A percentile compares a stretch with the other conserved stretches of the same genome.
These are phyloP conservation scores for Cyclophora punctaria DNA, from an alignment of 2,888 invertebrate species.

Conservation along the genomic window DNA sequence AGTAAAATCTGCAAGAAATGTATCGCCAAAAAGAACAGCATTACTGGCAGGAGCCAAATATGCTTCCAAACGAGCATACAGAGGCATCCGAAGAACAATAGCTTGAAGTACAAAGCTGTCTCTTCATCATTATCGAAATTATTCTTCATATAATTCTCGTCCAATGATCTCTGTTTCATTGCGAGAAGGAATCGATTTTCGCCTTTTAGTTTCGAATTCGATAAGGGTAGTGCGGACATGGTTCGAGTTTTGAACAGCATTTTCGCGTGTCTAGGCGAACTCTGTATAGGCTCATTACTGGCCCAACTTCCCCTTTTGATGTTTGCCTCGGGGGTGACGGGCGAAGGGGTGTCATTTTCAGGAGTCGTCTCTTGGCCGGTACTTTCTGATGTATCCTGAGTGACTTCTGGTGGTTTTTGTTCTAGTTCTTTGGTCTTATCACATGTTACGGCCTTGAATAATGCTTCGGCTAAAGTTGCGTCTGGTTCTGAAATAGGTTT, in stretches of 20 bases:
- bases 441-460: conserved; percentile 42
- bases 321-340: conserved; percentile 43
- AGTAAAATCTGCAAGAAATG: conserved; percentile 75
- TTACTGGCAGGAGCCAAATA: conserved; percentile 85
- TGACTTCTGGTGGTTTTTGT: conserved; percentile 38
- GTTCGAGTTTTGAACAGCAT: conserved; percentile 64
- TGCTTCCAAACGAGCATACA: conserved; percentile 91
- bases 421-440: conserved; percentile 24
- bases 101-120: conserved; percentile 83
- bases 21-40: conserved; percentile 84
- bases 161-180: conserved; percentile 55
- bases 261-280: conserved; percentile 57
- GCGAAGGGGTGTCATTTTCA: conserved; percentile 48
- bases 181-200: conserved; percentile 58
- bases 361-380: conserved; percentile 52
- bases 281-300: conserved; percentile 38
- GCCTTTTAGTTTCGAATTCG: conserved; percentile 45
- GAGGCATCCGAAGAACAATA: conserved; percentile 86
- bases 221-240: conserved; percentile 57
- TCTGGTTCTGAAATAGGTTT: conserved; percentile 50
- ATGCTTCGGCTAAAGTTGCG: conserved; percentile 45
- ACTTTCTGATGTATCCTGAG: conserved; percentile 29
- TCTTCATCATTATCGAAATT: conserved; percentile 69
- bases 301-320: conserved; percentile 51
- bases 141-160: conserved; percentile 60